Base-by-base conservation (phyloP, 2,888 invertebrate species). In the Gari tellinella region DNA sequence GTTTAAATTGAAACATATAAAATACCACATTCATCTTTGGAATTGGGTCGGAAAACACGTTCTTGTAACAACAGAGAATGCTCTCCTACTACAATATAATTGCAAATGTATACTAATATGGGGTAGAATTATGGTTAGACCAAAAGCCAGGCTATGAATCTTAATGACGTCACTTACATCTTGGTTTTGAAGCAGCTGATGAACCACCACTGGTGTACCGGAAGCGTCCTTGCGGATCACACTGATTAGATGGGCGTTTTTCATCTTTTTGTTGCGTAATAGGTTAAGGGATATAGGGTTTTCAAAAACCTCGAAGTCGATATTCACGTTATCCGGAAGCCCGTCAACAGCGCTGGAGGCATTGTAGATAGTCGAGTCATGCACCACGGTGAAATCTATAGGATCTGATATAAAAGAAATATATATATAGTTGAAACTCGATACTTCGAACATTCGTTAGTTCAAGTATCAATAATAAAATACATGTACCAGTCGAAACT, bases 351-450 rank as follows among this genome's bases (percentile, higher is more conserved):
- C 61, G 48, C 63, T 68, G n/a, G 46, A 40, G 12, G 72, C 62
- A 46, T 66, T 48, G 1, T 63, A 55, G 4, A 78, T 41, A 0
- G 66, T 49, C 5, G 69, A 51, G 31, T 69, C 69, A 15, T 78
- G 62, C 2, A 78, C 63, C 2, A 78, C 69, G 17, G 77, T 72
- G 41, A 78, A 69, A 63, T 78, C 77, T 5, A 78, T 38, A 8
- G 77, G 72, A 45, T 68, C 77, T 77, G 53, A 15, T 48, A 45
- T 5, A 19, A 23, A 41, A 23, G 12, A 5, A 21, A 21, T 48
- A 31, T 31, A 31, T 10, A 31, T 31, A 4, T 31, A 31, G 31
- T 10, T n/a, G n/a, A n/a, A n/a, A n/a, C n/a, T n/a, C n/a, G n/a
- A n/a, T n/a, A n/a, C n/a, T n/a, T n/a, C n/a, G n/a, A n/a, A n/a